Percentiles rank a stretch among this genome's conserved stretches.
phyloP scores from a whole-genome alignment of 1,140 invertebrate species.

The Chlorops oryzae region DNA sequence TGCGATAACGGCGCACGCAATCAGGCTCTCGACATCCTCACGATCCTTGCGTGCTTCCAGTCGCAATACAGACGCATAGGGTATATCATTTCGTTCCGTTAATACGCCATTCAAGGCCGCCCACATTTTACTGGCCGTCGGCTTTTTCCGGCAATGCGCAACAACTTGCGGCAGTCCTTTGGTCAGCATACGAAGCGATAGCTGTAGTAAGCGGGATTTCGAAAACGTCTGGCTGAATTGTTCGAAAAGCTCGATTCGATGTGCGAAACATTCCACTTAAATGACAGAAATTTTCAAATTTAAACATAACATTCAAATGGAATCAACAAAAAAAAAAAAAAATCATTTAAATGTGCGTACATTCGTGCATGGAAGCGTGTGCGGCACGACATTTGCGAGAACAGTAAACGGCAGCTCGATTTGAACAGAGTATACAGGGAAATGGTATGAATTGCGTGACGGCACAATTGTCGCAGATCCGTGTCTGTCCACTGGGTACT shows the following conservation, averaged over 20 bases:
- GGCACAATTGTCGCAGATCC: constrained; percentile 31
- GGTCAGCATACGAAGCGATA: constrained; percentile 29
- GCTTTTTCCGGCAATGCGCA: constrained; percentile 30
- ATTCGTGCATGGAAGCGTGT: constrained; percentile 30
- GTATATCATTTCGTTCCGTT: constrained; percentile 25
- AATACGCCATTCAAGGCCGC: constrained; percentile 27
- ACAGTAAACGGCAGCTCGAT: constrained; percentile 32
- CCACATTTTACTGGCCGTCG: constrained; percentile 31
- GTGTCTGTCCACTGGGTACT: constrained; percentile 30
- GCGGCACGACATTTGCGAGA: constrained; percentile 30
- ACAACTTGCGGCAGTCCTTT: constrained; percentile 29
- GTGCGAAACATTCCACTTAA: constrained; percentile 31
- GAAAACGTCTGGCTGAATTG: constrained; percentile 26
- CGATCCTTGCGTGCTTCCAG: constrained; percentile 21
- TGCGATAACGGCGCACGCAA: constrained; percentile 22
- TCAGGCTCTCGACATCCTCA: constrained; percentile 18
- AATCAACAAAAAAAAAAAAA: no score
- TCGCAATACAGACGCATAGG: constrained; percentile 25
- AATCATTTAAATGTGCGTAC: no score
- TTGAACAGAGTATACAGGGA: constrained; percentile 37
- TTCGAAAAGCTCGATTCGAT: constrained; percentile 33
- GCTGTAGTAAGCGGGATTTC: constrained; percentile 28
- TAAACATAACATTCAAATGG: no score
- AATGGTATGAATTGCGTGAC: constrained; percentile 31
- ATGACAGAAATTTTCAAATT: no score